Conservation (phyloP, 2,797 vertebrate genomes). For the Emys orbicularis region DNA sequence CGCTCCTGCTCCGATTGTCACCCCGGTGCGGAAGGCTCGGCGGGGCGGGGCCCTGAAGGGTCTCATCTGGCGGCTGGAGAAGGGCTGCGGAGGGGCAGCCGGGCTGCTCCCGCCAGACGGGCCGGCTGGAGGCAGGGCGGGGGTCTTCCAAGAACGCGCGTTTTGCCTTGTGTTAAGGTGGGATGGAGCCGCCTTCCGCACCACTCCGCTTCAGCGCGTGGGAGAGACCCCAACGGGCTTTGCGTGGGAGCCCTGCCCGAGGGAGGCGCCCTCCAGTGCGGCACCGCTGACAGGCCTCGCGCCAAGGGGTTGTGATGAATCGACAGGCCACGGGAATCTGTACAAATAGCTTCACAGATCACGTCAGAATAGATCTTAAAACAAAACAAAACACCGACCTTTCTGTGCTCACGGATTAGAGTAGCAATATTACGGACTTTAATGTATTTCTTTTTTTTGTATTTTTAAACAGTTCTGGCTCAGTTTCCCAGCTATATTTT, state of each 20-base stretch:
- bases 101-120: too few species aligned
- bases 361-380: neutral
- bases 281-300: too few species aligned
- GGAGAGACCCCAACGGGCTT: neutral
- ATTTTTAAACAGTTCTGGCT: conserved; percentile 54
- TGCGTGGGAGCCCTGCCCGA: too few species aligned
- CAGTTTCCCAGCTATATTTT: conserved; percentile 14
- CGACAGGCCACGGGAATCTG: neutral
- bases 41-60: too few species aligned
- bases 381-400: neutral
- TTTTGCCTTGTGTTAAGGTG: neutral
- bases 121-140: too few species aligned
- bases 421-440: neutral
- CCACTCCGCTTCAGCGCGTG: neutral
- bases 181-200: rapidly evolving
- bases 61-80: too few species aligned
- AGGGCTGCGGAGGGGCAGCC: too few species aligned
- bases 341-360: neutral
- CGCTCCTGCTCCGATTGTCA: too few species aligned
- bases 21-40: too few species aligned
- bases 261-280: neutral
- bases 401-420: neutral
- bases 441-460: conserved; percentile 35
- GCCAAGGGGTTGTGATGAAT: neutral
- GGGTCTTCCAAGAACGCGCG: rapidly evolving